These are phyloP conservation scores for Eledona agricola DNA, from an alignment of 2,888 invertebrate genomes.

Conservation along the genomic window DNA sequence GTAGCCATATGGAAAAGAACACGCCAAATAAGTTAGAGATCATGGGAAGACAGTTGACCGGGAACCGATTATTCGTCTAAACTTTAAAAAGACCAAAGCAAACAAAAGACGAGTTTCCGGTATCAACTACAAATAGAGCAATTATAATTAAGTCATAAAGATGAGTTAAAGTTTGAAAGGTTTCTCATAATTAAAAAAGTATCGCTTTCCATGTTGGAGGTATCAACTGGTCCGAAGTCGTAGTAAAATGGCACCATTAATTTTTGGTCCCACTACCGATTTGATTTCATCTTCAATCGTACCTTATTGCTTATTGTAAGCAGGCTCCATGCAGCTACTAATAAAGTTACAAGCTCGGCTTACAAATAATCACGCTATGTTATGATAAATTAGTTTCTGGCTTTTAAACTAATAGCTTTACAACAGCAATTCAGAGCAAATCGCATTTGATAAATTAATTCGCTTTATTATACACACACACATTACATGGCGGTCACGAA, in stretches of 20 bases:
- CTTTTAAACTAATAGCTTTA: constrained; percentile 18
- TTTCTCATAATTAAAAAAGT: too few species aligned
- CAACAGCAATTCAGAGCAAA: constrained; percentile 10
- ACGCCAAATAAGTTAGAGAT: too few species aligned
- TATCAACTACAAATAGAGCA: too few species aligned
- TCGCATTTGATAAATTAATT: constrained; percentile 18
- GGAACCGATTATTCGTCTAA: too few species aligned
- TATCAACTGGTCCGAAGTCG: too few species aligned
- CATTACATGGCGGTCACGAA: neutral
- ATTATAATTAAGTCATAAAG: too few species aligned
- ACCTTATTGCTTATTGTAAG: constrained; percentile 7
- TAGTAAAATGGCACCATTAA: constrained; percentile 12
- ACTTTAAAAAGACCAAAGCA: too few species aligned
- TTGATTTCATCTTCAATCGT: constrained; percentile 5
- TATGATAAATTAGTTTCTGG: constrained; percentile 24
- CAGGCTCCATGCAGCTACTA: neutral
- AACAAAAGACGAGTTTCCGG: too few species aligned
- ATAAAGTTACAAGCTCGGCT: constrained; percentile 3
- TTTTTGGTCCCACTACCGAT: constrained; percentile 8
- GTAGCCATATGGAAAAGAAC: too few species aligned
- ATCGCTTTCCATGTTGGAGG: too few species aligned
- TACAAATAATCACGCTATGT: constrained; percentile 17
- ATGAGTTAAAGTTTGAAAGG: too few species aligned
- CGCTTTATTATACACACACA: neutral
- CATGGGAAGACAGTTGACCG: too few species aligned